Evolutionary conservation across 2,888 invertebrate species (phyloP).

Genomic region (Leptura quadrifasciata): DNA sequence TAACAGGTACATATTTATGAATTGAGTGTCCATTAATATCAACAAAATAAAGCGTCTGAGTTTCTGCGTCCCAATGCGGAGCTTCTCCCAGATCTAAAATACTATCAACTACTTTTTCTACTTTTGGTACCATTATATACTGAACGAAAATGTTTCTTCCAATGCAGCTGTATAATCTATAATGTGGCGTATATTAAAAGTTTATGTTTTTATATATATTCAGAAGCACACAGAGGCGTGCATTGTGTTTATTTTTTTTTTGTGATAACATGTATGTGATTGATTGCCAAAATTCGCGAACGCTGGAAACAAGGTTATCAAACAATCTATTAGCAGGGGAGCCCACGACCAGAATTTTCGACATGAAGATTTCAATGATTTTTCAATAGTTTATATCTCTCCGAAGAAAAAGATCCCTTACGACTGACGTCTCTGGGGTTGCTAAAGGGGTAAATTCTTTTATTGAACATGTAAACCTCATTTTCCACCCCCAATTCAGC

Average conservation of each 20-base stretch:
- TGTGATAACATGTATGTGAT: too few species aligned
- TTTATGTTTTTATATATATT: neutral
- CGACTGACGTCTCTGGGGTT: too few species aligned
- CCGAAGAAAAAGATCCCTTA: too few species aligned
- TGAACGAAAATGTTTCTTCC: neutral
- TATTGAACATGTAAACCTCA: too few species aligned
- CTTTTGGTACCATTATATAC: conserved; percentile 59
- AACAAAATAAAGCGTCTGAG: conserved; percentile 80
- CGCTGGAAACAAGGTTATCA: too few species aligned
- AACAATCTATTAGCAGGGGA: too few species aligned
- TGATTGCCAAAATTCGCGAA: too few species aligned
- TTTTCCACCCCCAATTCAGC: too few species aligned
- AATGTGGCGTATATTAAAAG: neutral
- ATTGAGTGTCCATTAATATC: conserved; percentile 74
- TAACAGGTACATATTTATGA: conserved; percentile 45
- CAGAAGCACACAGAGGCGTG: neutral
- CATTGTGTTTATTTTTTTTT: neutral
- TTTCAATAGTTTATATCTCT: too few species aligned
- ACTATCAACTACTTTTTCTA: conserved; percentile 70
- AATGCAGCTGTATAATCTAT: neutral
- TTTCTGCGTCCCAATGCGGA: conserved; percentile 81
- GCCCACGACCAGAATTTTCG: too few species aligned
- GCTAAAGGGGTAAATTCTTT: too few species aligned
- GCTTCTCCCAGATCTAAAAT: conserved; percentile 81
- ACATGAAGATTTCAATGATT: too few species aligned